A percentile compares a stretch with the other conserved stretches of the same genome.
Conservation (phyloP, 2,888 invertebrate species). For the Sthenelais limicola region DNA sequence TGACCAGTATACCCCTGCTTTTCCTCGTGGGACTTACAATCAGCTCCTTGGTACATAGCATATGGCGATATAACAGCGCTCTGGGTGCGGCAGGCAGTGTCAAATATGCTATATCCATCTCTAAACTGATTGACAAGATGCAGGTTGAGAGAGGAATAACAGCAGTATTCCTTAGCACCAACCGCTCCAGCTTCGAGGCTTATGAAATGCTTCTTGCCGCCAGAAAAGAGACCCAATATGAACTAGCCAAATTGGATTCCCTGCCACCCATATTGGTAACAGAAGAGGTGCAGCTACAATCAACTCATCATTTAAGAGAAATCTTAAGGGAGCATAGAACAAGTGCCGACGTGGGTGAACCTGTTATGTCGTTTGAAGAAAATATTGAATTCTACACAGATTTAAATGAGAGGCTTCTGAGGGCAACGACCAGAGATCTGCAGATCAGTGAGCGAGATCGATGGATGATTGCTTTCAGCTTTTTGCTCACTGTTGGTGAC, state of each 20-base stretch:
- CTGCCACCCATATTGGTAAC: not conserved
- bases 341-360: not conserved
- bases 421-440: not conserved
- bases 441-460: conserved; percentile 8
- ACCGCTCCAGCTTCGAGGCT: conserved; percentile 24
- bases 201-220: conserved; percentile 5
- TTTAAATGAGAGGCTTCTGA: conserved; percentile 23
- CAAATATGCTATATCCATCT: conserved; percentile 3
- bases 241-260: not conserved
- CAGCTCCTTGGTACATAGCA: too few species aligned
- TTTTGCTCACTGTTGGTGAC: conserved; percentile 30
- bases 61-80: too few species aligned
- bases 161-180: conserved; percentile 38
- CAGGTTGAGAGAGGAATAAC: conserved; percentile 43
- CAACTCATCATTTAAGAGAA: too few species aligned
- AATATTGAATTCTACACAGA: conserved; percentile 39
- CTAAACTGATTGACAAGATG: conserved; percentile 22
- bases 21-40: too few species aligned
- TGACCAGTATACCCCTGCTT: too few species aligned
- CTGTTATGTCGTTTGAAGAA: not conserved
- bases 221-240: not conserved
- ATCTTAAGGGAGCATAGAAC: not conserved
- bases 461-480: conserved; percentile 34
- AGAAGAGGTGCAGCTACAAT: too few species aligned
- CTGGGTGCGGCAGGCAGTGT: not conserved